Evolutionary conservation across 2,113 vertebrate species (phyloP).

Genomic region (Struthio camelus): DNA sequence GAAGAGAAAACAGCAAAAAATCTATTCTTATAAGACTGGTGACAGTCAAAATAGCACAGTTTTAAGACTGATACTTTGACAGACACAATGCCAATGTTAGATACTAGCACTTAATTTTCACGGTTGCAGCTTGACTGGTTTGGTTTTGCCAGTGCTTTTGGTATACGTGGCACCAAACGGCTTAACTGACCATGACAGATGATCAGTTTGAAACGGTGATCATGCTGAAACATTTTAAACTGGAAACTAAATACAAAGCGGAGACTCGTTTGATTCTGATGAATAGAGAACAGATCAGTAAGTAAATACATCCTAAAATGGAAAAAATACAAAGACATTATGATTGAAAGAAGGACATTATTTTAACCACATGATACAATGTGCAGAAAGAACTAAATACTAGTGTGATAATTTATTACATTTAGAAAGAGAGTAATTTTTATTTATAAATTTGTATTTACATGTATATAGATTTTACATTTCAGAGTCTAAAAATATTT

Average conservation of each 20-base stretch:
- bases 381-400: neutral
- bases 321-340: rapidly evolving
- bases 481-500: neutral
- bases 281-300: neutral
- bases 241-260: neutral
- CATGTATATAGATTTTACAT: neutral
- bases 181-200: neutral
- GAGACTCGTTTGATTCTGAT: neutral
- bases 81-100: neutral
- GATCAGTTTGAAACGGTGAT: neutral
- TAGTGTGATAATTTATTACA: neutral
- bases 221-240: neutral
- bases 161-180: neutral
- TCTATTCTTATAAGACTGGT: rapidly evolving
- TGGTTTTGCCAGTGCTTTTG: neutral
- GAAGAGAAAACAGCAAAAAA: neutral
- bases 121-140: neutral
- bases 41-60: neutral
- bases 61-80: neutral
- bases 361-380: neutral
- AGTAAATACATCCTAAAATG: neutral
- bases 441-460: neutral
- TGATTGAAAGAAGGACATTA: neutral
- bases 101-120: neutral
- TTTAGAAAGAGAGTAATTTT: neutral